Evolutionary conservation across 1,140 invertebrate species (phyloP), one percentile per base, ranked within the genome.

Genomic region (Aphis craccivora): DNA sequence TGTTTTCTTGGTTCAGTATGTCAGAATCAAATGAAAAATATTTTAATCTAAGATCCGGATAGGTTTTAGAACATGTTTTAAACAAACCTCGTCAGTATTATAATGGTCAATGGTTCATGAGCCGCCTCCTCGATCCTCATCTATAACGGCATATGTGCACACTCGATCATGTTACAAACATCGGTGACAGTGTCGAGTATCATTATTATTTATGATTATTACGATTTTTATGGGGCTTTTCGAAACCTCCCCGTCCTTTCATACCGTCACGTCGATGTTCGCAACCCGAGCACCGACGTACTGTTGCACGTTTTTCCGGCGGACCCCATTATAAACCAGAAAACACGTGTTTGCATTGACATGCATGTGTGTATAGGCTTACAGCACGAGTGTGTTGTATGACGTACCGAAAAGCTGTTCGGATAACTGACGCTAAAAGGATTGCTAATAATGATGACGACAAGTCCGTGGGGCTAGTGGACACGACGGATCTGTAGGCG

Each of bases 131-230:
- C 60, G 11, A 30, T 76, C 14, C 14, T n/a, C 60, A 3, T 30
- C 11, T 67, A 14, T 18, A 18, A 67, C 60, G 30, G 60, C 60
- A n/a, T 67, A 30, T 76, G 60, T 1, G 14, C 60, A 76, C 4
- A 35, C 60, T n/a, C 5, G 30, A 76, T 76, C n/a, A 14, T 76
- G n/a, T 76, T 76, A 76, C 60, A 67, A 4, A 76, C 11, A 18
- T 76, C 60, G 30, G 30, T 76, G n/a, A n/a, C 60, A 76, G 60
- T n/a, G n/a, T n/a, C 60, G 5, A 76, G 60, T n/a, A 76, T 76
- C 60, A n/a, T 76, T 76, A n/a, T n/a, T 67, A 67, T 67, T 67
- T n/a, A 67, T 67, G 18, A 76, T 76, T 76, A 76, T 76, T 76
- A 76, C 60, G 4, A 76, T 76, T 76, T 76, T 76, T 76, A 76